These are phyloP conservation scores for Apodemia mormo DNA, from an alignment of 2,888 invertebrate genomes.

Conservation along the genomic window DNA sequence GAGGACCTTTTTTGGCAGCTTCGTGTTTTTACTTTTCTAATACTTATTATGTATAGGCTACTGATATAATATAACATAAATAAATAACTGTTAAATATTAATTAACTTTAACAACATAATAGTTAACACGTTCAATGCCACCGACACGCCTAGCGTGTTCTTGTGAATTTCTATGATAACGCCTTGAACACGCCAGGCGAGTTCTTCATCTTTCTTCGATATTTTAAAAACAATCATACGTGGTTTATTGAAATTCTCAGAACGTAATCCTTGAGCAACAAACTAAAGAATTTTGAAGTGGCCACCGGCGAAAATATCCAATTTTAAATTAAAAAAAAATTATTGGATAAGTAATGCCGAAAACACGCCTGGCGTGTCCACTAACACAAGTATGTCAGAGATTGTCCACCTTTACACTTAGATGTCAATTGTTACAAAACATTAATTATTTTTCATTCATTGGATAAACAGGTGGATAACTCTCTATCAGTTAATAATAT, in stretches of 20 bases:
- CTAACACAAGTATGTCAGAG: constrained; percentile 8
- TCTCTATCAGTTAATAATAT: constrained; percentile 5
- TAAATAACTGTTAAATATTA: too few relatives aligned
- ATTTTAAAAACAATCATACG: constrained; percentile 6
- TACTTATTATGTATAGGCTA: too few relatives aligned
- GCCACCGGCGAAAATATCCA: constrained; percentile 8
- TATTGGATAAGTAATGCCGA: constrained; percentile 7
- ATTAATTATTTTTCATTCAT: constrained; percentile 8
- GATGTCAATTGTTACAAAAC: constrained; percentile 6
- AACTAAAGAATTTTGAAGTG: constrained; percentile 5
- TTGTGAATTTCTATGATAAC: neutral
- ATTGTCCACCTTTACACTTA: constrained; percentile 9
- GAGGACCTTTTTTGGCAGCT: too few relatives aligned
- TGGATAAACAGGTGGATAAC: constrained; percentile 5
- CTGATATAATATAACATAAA: too few relatives aligned
- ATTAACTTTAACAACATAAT: too few relatives aligned
- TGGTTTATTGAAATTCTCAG: constrained; percentile 13
- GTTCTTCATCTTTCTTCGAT: neutral
- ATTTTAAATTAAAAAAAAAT: neutral
- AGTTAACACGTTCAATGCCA: neutral
- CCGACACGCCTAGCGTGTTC: neutral
- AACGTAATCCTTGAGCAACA: constrained; percentile 9
- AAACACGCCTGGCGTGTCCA: constrained; percentile 4
- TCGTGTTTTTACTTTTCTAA: too few relatives aligned
- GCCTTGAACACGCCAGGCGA: neutral